These are phyloP conservation scores for Sialis lutaria DNA, from an alignment of 2,888 invertebrate species.

Conservation along the genomic window DNA sequence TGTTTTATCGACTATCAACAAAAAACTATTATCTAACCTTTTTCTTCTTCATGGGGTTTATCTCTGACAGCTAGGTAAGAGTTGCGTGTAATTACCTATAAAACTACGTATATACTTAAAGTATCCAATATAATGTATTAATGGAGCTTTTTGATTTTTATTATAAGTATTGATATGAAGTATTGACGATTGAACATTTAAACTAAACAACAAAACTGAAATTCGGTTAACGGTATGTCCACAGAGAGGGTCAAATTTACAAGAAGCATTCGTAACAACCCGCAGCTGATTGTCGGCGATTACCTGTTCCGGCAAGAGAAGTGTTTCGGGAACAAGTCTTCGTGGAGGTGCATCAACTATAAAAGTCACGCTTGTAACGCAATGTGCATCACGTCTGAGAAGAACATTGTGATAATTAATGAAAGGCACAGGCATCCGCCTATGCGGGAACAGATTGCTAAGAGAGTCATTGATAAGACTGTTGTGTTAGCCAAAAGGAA, in stretches of 20 bases:
- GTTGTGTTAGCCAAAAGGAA: background rate
- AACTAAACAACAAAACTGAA: no score
- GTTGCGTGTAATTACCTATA: no score
- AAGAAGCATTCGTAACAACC: background rate
- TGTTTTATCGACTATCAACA: no score
- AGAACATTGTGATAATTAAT: conserved; percentile 9
- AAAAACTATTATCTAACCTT: no score
- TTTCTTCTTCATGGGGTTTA: no score
- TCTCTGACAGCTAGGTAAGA: no score
- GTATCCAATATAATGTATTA: no score
- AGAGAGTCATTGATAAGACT: conserved; percentile 9
- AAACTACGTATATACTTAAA: no score
- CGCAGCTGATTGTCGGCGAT: conserved; percentile 5
- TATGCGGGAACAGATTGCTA: conserved; percentile 10
- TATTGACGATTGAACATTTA: no score
- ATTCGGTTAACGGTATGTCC: background rate
- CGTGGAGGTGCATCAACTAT: conserved; percentile 4
- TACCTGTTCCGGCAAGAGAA: conserved; percentile 5
- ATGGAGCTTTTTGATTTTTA: no score
- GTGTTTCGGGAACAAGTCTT: conserved; percentile 1
- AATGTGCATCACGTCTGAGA: background rate
- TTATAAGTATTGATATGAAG: no score
- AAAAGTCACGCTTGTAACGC: conserved; percentile 1
- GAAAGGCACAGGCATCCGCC: conserved; percentile 13
- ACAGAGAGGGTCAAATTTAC: conserved; percentile 1